phyloP scores from a whole-genome alignment of 2,797 vertebrate genomes.

The Cossypha polioptera region DNA sequence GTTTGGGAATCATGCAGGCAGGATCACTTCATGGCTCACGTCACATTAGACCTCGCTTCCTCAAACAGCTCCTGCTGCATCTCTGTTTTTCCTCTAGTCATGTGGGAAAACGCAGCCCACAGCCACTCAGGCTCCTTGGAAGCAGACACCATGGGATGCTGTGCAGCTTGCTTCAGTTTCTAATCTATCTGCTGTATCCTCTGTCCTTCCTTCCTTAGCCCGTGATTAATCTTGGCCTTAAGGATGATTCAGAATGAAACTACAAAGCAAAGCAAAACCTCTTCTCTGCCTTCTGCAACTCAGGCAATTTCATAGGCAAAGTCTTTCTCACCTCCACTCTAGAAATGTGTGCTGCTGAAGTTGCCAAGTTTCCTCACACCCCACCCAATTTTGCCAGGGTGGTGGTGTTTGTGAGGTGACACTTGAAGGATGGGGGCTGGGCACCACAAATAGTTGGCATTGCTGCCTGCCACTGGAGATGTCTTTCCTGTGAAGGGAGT shows the following conservation, averaged over 20 bases:
- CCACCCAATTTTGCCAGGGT: constrained; percentile 77
- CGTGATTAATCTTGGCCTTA: background rate
- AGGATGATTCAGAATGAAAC: background rate
- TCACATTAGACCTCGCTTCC: fast-evolving
- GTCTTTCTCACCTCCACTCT: constrained; percentile 71
- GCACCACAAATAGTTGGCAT: constrained; percentile 74
- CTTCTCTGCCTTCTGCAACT: background rate
- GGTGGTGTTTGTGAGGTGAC: constrained; percentile 34
- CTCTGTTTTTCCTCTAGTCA: background rate
- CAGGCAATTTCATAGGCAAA: background rate
- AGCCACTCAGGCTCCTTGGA: background rate
- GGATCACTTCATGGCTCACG: background rate
- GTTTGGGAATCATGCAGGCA: fast-evolving
- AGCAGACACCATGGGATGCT: background rate
- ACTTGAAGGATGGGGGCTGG: background rate
- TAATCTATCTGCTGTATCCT: background rate
- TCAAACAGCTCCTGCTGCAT: background rate
- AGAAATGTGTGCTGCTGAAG: constrained; percentile 69
- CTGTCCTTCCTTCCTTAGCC: background rate
- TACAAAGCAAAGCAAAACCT: background rate
- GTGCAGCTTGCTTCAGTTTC: background rate
- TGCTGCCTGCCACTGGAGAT: constrained; percentile 56
- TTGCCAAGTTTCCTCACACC: constrained; percentile 66
- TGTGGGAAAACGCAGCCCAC: background rate
- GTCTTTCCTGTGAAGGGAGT: constrained; percentile 64